These are phyloP conservation scores for Brachyalestes nurse DNA, from an alignment of 2,797 vertebrate species.

Conservation along the genomic window DNA sequence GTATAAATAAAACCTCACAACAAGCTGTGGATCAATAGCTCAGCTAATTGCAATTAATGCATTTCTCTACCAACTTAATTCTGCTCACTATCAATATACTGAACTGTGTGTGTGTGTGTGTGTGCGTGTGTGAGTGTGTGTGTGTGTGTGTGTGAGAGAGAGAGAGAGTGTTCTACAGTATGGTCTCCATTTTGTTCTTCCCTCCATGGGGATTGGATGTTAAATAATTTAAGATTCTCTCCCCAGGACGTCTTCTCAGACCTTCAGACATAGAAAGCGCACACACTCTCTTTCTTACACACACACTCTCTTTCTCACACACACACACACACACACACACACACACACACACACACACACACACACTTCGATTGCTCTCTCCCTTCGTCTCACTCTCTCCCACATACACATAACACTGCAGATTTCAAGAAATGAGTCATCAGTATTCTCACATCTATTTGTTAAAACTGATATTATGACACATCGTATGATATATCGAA, in stretches of 20 bases:
- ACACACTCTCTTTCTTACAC: conserved; percentile 9
- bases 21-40: conserved; percentile 9
- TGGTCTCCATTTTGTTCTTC: conserved; percentile 29
- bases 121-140: neutral
- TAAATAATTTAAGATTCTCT: conserved; percentile 48
- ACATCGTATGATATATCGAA: neutral
- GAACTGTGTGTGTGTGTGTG: neutral
- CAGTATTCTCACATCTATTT: neutral
- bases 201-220: conserved; percentile 20
- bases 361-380: neutral
- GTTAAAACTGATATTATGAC: neutral
- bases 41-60: neutral
- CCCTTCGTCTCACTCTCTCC: conserved; percentile 52
- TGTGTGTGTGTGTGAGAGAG: neutral
- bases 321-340: conserved; percentile 41
- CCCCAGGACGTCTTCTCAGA: conserved; percentile 38
- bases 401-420: conserved; percentile 47
- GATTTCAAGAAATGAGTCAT: conserved; percentile 4
- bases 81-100: neutral
- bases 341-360: conserved; percentile 1
- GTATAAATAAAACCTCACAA: conserved; percentile 34
- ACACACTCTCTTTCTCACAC: conserved; percentile 42
- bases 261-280: conserved; percentile 6
- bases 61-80: neutral
- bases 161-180: neutral